Evolutionary conservation across 1,140 invertebrate genomes (phyloP).

Genomic region (Mizuhopecten yessoensis): DNA sequence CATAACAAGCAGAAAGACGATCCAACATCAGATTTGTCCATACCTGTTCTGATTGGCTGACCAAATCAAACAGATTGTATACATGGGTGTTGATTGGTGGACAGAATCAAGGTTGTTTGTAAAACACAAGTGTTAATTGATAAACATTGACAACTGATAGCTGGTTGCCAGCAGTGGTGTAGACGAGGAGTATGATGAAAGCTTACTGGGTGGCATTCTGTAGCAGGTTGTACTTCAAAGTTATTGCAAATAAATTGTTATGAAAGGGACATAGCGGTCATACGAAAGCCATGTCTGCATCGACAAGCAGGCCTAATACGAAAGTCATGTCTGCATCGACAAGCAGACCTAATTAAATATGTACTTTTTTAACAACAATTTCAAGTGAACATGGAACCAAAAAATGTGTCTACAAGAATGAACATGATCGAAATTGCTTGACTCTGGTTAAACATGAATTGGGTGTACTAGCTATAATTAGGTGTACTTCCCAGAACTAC

Average conservation of each 20-base stretch:
- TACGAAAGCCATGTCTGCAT: background rate
- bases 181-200: background rate
- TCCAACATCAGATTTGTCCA: background rate
- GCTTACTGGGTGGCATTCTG: background rate
- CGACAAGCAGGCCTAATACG: background rate
- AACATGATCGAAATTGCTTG: background rate
- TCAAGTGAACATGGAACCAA: background rate
- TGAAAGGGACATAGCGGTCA: background rate
- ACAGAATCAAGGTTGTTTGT: background rate
- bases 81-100: conserved; percentile 3
- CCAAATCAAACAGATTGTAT: background rate
- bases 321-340: background rate
- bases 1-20: background rate
- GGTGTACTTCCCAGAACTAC: background rate
- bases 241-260: background rate
- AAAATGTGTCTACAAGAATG: too few species aligned
- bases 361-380: background rate
- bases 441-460: background rate
- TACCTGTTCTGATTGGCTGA: background rate
- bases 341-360: background rate
- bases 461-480: background rate
- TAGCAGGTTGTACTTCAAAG: background rate
- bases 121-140: conserved; percentile 39
- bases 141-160: background rate
- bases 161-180: background rate